Evolutionary conservation across 2,113 vertebrate species (phyloP).

Genomic region (Triplophysa dalaica): DNA sequence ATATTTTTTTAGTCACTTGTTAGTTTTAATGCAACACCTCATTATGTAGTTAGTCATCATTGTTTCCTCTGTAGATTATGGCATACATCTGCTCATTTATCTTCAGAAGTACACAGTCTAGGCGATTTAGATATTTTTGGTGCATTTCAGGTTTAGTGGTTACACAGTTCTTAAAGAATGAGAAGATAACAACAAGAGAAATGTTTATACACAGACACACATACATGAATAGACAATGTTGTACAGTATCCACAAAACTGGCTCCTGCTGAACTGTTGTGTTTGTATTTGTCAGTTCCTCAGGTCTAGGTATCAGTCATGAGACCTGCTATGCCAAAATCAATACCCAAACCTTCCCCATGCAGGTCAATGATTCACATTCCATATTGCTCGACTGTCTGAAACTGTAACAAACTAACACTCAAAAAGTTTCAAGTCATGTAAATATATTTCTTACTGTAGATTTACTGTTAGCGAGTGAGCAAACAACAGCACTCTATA

Average conservation of each 20-base stretch:
- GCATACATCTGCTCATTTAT: neutral
- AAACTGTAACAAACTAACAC: conserved; percentile 31
- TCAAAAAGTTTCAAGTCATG: conserved; percentile 35
- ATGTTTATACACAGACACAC: neutral
- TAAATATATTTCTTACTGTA: conserved; percentile 16
- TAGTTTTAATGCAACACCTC: neutral
- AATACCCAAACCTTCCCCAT: conserved; percentile 43
- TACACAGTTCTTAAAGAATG: neutral
- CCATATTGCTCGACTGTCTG: conserved; percentile 49
- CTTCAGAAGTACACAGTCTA: too few relatives aligned
- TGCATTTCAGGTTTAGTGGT: neutral
- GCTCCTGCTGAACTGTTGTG: conserved; percentile 28
- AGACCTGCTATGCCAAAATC: conserved; percentile 48
- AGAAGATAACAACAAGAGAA: neutral
- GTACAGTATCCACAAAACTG: conserved; percentile 16
- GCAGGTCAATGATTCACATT: conserved; percentile 39
- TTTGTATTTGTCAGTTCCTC: conserved; percentile 51
- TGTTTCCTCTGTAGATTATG: neutral
- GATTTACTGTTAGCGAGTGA: neutral
- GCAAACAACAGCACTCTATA: too few relatives aligned
- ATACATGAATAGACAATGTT: conserved; percentile 1
- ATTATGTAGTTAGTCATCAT: neutral
- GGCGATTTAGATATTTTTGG: neutral
- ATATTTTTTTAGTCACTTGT: neutral
- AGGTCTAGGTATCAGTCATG: conserved; percentile 51